Evolutionary conservation across 2,113 vertebrate genomes (phyloP).

Genomic region (Salvator merianae): DNA sequence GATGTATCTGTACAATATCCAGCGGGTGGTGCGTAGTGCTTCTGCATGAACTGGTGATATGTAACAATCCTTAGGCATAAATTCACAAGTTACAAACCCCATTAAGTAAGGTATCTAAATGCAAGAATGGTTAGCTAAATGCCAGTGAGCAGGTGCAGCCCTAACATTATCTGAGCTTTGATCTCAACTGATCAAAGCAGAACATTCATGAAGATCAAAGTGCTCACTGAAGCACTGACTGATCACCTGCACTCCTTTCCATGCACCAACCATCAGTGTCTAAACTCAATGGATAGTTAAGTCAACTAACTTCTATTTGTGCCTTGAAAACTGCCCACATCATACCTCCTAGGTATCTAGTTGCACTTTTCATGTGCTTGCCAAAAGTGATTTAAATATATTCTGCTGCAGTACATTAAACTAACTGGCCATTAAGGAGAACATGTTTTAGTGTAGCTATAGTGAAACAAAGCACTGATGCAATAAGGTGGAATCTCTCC

Average conservation of each 20-base stretch:
- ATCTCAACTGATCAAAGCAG: not conserved
- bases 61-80: not conserved
- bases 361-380: not conserved
- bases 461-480: not conserved
- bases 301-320: not conserved
- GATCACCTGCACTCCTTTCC: no score
- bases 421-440: not conserved
- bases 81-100: not conserved
- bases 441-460: slow-evolving; percentile 16
- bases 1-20: not conserved
- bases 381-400: not conserved
- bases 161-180: no score
- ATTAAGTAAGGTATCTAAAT: not conserved
- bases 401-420: not conserved
- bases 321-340: not conserved
- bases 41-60: not conserved
- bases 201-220: not conserved
- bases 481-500: not conserved
- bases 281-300: not conserved
- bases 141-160: no score
- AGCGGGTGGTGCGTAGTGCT: not conserved
- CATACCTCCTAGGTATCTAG: not conserved
- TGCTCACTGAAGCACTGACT: no score
- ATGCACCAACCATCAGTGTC: not conserved
- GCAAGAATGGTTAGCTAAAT: no score